A percentile compares a stretch with the other conserved stretches of the same genome.
These are phyloP conservation scores for Rhabdomys dilectus DNA, from an alignment of 2,113 vertebrate genomes.

Conservation along the genomic window DNA sequence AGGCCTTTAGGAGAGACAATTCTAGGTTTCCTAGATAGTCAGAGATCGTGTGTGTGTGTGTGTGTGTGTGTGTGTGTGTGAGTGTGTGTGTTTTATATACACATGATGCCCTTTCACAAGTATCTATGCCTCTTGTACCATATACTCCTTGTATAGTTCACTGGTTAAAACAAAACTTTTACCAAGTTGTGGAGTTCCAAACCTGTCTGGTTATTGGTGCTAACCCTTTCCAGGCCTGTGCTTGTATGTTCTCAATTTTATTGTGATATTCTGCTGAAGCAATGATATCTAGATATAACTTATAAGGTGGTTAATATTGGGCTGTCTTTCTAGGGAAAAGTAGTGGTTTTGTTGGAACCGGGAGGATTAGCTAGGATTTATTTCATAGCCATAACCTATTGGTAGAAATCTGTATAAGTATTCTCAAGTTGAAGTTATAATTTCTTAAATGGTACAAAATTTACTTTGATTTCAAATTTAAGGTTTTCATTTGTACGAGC, in stretches of 20 bases:
- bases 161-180: background rate
- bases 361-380: no score
- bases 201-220: background rate
- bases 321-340: no score
- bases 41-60: background rate
- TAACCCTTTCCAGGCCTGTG: background rate
- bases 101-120: background rate
- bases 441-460: no score
- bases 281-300: background rate
- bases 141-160: background rate
- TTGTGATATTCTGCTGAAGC: background rate
- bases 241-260: background rate
- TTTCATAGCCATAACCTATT: no score
- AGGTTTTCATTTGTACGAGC: no score
- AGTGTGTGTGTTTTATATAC: background rate
- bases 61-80: background rate
- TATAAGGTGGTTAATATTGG: no score
- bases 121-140: background rate
- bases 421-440: no score
- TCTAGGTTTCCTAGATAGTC: background rate
- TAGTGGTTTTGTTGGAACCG: no score
- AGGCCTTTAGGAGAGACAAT: background rate
- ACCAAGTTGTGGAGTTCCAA: background rate
- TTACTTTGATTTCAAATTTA: no score
- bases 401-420: no score